phyloP scores from a whole-genome alignment of 2,113 vertebrate genomes.

The Mus pahari region DNA sequence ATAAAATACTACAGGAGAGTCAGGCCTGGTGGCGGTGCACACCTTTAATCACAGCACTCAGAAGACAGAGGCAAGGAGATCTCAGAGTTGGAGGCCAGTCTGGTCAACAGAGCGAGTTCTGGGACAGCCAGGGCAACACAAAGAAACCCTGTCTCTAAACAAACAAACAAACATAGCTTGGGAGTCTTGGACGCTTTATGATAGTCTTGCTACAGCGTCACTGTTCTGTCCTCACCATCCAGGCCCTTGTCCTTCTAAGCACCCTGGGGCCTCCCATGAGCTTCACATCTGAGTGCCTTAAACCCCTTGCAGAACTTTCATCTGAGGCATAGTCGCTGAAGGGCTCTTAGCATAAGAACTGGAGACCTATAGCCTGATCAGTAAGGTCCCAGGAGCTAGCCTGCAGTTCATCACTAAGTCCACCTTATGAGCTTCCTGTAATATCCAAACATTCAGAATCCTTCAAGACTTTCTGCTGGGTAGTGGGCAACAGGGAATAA shows the following conservation, averaged over 20 bases:
- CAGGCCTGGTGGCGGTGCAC: neutral
- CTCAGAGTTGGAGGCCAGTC: neutral
- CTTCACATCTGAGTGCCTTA: neutral
- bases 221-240: neutral
- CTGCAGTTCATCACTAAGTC: neutral
- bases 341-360: neutral
- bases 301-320: neutral
- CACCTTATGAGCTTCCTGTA: neutral
- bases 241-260: neutral
- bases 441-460: neutral
- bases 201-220: neutral
- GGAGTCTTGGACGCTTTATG: neutral
- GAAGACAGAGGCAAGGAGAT: neutral
- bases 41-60: neutral
- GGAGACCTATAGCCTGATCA: neutral
- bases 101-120: neutral
- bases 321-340: neutral
- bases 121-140: neutral
- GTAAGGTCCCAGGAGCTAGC: neutral
- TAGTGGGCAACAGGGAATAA: no score
- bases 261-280: neutral
- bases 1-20: neutral
- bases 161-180: neutral
- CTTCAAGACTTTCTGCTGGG: conserved; percentile 12
- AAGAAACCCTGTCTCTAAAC: neutral